Base-by-base conservation (phyloP, 1,140 invertebrate species). In the Drosophila pectinifera region DNA sequence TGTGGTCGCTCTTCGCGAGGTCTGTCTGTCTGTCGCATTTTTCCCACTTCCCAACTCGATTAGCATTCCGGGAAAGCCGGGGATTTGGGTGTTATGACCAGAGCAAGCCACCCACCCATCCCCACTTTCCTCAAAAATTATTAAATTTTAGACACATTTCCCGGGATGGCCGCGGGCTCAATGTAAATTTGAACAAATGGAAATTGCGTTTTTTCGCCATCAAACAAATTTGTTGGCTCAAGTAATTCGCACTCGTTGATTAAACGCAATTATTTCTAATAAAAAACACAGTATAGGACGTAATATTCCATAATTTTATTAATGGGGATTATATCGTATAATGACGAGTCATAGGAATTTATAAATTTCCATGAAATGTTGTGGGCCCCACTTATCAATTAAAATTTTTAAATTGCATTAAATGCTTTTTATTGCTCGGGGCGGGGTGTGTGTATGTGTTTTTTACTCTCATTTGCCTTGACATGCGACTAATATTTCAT, bases 341-440 rank as follows among this genome's bases (percentile, higher is more conserved):
- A 24, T n/a, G n/a, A 16, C 26, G 42, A 59, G 65, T 46, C 62
- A 79, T 77, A 72, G 73, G 16, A 77, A 68, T 74, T 80, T 70
- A 89, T 51, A 62, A 63, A 57, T 80, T 53, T 58, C 39, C 59
- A 59, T 28, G 42, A 68, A 72, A 43, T 64, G 62, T 75, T 80
- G 69, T 78, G 36, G 49, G 49, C 7, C 76, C 80, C 80, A 64
- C 84, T 78, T 89, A 89, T 90, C 84, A 89, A 89, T 89, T 89
- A 89, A 89, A 74, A 90, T 75, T 55, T 69, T 72, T 68, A 89
- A 89, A 89, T 89, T 90, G 85, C 85, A 89, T 90, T 89, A 89
- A 80, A 57, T 88, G 73, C 69, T 74, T 64, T 61, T 54, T 62
- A 43, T 58, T 61, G 55, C 45, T 10, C 22, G 0, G n/a, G 31